A percentile compares a stretch with the other conserved stretches of the same genome.
Evolutionary conservation across 92 coral and sea anemone species (phyloP).

Genomic region (Parazoanthus atlanticus): DNA sequence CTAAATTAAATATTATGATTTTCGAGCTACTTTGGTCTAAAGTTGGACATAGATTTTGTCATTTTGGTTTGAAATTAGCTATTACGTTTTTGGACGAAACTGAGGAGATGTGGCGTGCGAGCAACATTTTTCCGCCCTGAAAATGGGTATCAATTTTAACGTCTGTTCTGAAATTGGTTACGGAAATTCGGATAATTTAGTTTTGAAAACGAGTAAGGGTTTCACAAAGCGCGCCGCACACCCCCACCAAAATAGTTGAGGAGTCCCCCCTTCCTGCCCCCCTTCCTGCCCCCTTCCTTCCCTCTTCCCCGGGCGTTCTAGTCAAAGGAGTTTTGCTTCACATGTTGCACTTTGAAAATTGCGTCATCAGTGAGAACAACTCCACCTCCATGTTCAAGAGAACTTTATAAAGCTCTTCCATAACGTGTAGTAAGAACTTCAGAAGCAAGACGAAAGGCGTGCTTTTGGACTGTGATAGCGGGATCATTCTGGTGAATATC

Average conservation of each 20-base stretch:
- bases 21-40: too few species aligned
- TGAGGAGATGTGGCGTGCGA: too few species aligned
- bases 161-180: too few species aligned
- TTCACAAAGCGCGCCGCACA: too few species aligned
- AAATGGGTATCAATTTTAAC: too few species aligned
- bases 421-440: neutral
- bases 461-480: neutral
- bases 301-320: neutral
- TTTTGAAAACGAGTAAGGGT: too few species aligned
- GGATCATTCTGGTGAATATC: neutral
- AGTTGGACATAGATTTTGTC: too few species aligned
- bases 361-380: conserved; percentile 1
- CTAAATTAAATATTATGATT: neutral
- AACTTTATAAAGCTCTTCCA: conserved; percentile 27
- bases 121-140: too few species aligned
- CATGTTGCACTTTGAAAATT: conserved; percentile 11
- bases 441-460: neutral
- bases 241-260: neutral
- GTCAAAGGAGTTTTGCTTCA: neutral
- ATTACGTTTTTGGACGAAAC: too few species aligned
- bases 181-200: too few species aligned
- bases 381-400: conserved; percentile 27
- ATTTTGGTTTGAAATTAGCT: too few species aligned
- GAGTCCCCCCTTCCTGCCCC: neutral
- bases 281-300: neutral